Percentiles rank a stretch among this genome's conserved stretches.
These are phyloP conservation scores for Diachrysia chrysitis DNA, from an alignment of 2,888 invertebrate species.

Conservation along the genomic window DNA sequence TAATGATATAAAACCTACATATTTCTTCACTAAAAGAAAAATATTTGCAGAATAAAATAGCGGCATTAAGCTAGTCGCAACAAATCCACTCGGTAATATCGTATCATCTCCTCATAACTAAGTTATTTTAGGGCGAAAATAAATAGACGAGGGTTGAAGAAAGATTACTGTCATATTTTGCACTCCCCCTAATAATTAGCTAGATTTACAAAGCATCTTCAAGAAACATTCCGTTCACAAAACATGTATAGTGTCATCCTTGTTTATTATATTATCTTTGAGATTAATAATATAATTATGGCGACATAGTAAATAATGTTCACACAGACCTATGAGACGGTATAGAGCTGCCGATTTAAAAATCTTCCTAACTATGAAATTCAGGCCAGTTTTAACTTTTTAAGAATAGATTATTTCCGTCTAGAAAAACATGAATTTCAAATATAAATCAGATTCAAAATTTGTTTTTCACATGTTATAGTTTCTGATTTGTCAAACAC, in stretches of 20 bases:
- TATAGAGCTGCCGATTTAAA: too few species aligned
- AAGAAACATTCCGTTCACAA: conserved; percentile 53
- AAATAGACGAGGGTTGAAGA: conserved; percentile 57
- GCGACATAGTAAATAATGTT: background rate
- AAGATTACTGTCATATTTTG: conserved; percentile 70
- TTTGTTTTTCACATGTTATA: too few species aligned
- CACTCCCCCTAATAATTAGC: conserved; percentile 65
- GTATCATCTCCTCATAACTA: conserved; percentile 37
- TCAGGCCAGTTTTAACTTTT: too few species aligned
- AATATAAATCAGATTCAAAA: too few species aligned
- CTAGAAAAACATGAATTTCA: too few species aligned
- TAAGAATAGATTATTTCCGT: too few species aligned
- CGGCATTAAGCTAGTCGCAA: background rate
- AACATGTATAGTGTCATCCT: conserved; percentile 33
- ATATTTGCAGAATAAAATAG: background rate
- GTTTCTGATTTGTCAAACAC: too few species aligned
- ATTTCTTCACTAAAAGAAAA: background rate
- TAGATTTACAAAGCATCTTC: conserved; percentile 52
- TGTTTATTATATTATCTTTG: conserved; percentile 18
- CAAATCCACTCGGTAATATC: conserved; percentile 28
- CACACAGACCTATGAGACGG: too few species aligned
- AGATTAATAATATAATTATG: conserved; percentile 5
- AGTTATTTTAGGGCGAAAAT: conserved; percentile 58
- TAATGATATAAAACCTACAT: background rate
- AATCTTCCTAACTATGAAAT: too few species aligned